These are phyloP conservation scores for Shinisaurus crocodilurus DNA, from an alignment of 2,113 vertebrate species.

Conservation along the genomic window DNA sequence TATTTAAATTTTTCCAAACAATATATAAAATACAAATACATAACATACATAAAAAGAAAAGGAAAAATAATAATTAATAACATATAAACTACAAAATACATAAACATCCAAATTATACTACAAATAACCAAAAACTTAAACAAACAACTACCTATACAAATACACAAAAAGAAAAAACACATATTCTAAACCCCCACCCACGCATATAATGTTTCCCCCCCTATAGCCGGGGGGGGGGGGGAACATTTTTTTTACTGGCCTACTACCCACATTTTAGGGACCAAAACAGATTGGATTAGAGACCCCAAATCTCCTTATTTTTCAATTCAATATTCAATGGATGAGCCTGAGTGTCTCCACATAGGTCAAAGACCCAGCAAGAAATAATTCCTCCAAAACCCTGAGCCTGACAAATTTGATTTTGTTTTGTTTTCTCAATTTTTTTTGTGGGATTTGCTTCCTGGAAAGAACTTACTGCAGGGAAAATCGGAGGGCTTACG, in stretches of 20 bases:
- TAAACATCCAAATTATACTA: too few species aligned
- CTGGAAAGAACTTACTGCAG: not conserved
- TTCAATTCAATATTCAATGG: not conserved
- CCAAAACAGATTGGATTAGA: not conserved
- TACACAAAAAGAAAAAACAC: too few species aligned
- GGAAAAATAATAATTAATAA: too few species aligned
- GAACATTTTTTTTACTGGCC: not conserved
- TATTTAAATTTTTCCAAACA: too few species aligned
- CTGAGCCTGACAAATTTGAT: not conserved
- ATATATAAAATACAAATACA: too few species aligned
- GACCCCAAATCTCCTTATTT: not conserved
- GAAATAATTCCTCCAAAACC: not conserved
- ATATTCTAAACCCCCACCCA: too few species aligned
- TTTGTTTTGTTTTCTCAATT: constrained; percentile 5
- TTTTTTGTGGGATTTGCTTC: constrained; percentile 10
- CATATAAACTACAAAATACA: too few species aligned
- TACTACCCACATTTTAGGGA: not conserved
- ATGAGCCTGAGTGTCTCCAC: not conserved
- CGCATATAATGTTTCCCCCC: too few species aligned
- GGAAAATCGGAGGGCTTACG: not conserved
- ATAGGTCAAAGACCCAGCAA: not conserved
- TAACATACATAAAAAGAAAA: too few species aligned
- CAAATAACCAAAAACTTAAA: too few species aligned
- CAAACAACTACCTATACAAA: too few species aligned
- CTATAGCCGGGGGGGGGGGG: too few species aligned